Base-by-base conservation (phyloP, 2,113 vertebrate species). In the Prunella himalayana region DNA sequence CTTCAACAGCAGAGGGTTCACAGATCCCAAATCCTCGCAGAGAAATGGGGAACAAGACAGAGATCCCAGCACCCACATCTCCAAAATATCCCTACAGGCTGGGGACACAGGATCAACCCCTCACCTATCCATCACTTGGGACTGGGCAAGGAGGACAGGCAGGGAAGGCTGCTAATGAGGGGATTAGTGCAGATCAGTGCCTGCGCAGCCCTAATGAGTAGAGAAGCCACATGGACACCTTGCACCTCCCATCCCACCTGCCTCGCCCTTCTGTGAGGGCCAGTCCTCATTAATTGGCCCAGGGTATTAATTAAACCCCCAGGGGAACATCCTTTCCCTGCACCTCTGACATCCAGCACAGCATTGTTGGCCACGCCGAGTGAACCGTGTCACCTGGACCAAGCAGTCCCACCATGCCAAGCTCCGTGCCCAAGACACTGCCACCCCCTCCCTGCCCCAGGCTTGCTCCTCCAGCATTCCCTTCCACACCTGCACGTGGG, bases 311-410 rank as follows among this genome's bases (percentile, higher is more conserved):
- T 51, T 78, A 84, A 71, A 28, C 5, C 31, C 24, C 42, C 11
- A 31, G 33, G 35, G 44, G 56, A 13, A 63, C 49, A 50, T 33
- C 35, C n/a, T 28, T 66, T 44, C 68, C 31, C 56, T 1, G 0
- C 23, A 39, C 23, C n/a, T 66, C 50, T 8, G 8, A 27, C 37
- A 33, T 8, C 22, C 13, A 56, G 28, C 47, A 45, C 16, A 1
- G 64, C 39, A 63, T 5, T 0, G 0, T 0, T 15, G 35, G 37
- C 42, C 72, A 19, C 0, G 0, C 4, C 1, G 0, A 9, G 18
- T 8, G 64, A 82, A 9, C 30, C 28, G 2, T 2, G 1, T 17
- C 72, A 24, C 54, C 35, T 6, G 35, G 30, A 50, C 2, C 73
- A 9, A 49, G 41, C 56, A 25, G 39, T 15, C 6, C 47, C 73